Evolutionary conservation across 2,888 invertebrate genomes (phyloP), one percentile per base, ranked within the genome.

Genomic region (Hyalella azteca): DNA sequence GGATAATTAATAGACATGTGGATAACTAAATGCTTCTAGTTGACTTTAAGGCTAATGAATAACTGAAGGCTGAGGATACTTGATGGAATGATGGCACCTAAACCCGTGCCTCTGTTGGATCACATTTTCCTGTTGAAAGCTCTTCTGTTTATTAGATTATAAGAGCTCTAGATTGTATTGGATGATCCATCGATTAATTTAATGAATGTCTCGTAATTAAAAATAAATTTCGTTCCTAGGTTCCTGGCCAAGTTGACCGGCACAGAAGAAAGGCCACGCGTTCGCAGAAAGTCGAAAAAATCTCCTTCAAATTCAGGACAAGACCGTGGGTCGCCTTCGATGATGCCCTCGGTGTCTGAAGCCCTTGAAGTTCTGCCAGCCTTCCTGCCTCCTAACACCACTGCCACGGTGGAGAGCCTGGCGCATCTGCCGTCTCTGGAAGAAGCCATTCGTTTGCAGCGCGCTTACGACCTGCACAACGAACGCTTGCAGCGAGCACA

Each of bases 171-270:
- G n/a, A n/a, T n/a, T n/a, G n/a, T n/a, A n/a, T n/a, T n/a, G n/a
- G n/a, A n/a, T n/a, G n/a, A n/a, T n/a, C n/a, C n/a, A n/a, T n/a
- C n/a, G n/a, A n/a, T n/a, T n/a, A n/a, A n/a, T n/a, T n/a, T n/a
- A n/a, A n/a, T n/a, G n/a, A n/a, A n/a, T n/a, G n/a, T n/a, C n/a
- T n/a, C n/a, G n/a, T n/a, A n/a, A n/a, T n/a, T n/a, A n/a, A n/a
- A n/a, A n/a, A n/a, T n/a, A n/a, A n/a, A n/a, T n/a, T n/a, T 22
- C 22, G 50, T 15, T 78, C 79, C 79, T n/a, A 83, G 78, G 54
- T 83, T 79, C 66, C 78, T 83, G 15, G 81, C 83, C 11, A 78
- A 81, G 22, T 78, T 83, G n/a, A 81, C 80, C 3, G 79, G 79
- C 26, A 78, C 48, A 4, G 83, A 83, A 39, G 83, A 83, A 32